Percentiles rank a stretch among this genome's conserved stretches.
These are phyloP conservation scores for Drosophila prostipennis DNA, from an alignment of 2,888 invertebrate genomes.

Conservation along the genomic window DNA sequence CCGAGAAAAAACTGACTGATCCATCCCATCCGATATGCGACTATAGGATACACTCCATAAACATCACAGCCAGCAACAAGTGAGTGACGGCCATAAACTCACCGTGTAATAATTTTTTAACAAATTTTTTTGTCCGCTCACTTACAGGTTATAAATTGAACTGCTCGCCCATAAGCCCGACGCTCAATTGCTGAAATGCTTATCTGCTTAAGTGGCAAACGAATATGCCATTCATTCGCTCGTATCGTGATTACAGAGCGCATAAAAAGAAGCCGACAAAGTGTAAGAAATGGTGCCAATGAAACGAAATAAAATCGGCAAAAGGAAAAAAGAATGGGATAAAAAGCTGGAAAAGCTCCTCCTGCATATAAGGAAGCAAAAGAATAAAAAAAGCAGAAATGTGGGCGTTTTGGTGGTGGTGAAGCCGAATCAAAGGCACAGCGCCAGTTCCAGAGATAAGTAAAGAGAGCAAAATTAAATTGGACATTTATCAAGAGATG, in stretches of 20 bases:
- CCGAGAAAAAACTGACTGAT: conserved; percentile 10
- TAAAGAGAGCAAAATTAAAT: conserved; percentile 81
- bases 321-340: conserved; percentile 1
- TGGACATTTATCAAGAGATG: conserved; percentile 83
- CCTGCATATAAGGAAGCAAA: conserved; percentile 27
- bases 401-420: conserved; percentile 19
- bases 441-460: conserved; percentile 57
- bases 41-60: conserved; percentile 19
- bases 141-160: conserved; percentile 25
- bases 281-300: conserved; percentile 62
- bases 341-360: conserved; percentile 23
- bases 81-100: not conserved
- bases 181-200: conserved; percentile 42
- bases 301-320: conserved; percentile 60
- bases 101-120: conserved; percentile 17
- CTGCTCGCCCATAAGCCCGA: conserved; percentile 19
- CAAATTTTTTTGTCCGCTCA: conserved; percentile 19
- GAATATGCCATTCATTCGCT: conserved; percentile 66
- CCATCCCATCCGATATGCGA: not conserved
- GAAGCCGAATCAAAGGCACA: conserved; percentile 34
- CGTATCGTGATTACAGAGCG: conserved; percentile 63
- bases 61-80: conserved; percentile 7
- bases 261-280: conserved; percentile 54
- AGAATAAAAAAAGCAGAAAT: conserved; percentile 13
- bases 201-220: conserved; percentile 58